These are phyloP conservation scores for Urocyon cinereoargenteus DNA, from an alignment of 2,797 vertebrate species.

Conservation along the genomic window DNA sequence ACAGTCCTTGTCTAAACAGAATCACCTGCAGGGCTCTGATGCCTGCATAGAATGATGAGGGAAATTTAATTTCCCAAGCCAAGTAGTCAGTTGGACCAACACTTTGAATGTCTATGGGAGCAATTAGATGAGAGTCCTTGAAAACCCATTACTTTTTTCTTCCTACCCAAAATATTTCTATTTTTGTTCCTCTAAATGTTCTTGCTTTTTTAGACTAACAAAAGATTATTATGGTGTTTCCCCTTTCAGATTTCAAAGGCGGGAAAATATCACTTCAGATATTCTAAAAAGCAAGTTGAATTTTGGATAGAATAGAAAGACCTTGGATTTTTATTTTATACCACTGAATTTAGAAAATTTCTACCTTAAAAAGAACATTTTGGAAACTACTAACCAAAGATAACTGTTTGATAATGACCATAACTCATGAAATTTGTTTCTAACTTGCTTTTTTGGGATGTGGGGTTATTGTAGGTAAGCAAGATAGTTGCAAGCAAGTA, in stretches of 20 bases:
- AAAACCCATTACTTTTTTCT: constrained; percentile 22
- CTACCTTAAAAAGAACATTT: constrained; percentile 42
- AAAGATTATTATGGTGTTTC: background rate
- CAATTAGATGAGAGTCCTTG: background rate
- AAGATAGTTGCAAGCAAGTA: constrained; percentile 42
- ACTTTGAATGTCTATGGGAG: constrained; percentile 3
- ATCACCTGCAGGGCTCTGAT: constrained; percentile 55
- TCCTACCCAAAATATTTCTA: background rate
- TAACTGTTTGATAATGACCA: background rate
- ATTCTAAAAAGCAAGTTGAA: constrained; percentile 61
- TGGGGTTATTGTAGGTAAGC: constrained; percentile 3
- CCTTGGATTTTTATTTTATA: constrained; percentile 59
- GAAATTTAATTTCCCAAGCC: constrained; percentile 24
- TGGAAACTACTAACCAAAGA: constrained; percentile 50
- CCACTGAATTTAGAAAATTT: constrained; percentile 43
- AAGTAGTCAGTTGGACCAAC: background rate
- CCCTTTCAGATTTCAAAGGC: constrained; percentile 21
- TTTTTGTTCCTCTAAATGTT: constrained; percentile 19
- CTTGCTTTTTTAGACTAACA: background rate
- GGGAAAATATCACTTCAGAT: background rate
- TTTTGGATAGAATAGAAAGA: constrained; percentile 25
- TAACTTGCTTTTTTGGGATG: background rate
- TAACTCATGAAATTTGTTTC: constrained; percentile 44
- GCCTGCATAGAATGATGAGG: background rate
- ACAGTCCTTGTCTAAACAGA: constrained; percentile 57